phyloP scores from a whole-genome alignment of 2,113 vertebrate species.

The Tretioscincus oriximinensis region DNA sequence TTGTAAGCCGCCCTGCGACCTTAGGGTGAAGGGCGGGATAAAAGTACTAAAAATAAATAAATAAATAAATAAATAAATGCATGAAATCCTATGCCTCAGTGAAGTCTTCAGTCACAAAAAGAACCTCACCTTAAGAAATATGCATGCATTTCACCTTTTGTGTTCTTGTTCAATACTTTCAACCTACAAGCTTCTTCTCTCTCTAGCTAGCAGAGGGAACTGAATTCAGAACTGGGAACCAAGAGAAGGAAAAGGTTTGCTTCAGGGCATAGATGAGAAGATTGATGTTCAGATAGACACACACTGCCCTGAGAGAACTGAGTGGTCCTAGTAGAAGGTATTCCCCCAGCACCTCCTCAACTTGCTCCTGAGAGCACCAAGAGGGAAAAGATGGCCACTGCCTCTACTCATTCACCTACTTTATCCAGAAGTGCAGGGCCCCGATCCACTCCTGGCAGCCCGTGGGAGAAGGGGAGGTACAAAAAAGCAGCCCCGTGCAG shows the following conservation, averaged over 20 bases:
- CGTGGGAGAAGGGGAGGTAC: neutral
- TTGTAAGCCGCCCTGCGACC: too few relatives aligned
- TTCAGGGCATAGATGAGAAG: neutral
- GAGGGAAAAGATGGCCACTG: neutral
- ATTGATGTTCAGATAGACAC: neutral
- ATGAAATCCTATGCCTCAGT: neutral
- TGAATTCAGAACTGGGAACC: neutral
- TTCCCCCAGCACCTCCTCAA: neutral
- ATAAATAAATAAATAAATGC: too few relatives aligned
- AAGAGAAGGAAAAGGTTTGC: neutral
- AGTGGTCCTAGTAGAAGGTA: neutral
- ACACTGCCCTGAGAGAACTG: neutral
- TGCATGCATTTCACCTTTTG: neutral
- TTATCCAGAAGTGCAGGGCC: neutral
- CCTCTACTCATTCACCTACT: neutral
- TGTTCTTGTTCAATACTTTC: neutral
- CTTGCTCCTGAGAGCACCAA: neutral
- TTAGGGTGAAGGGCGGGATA: too few relatives aligned
- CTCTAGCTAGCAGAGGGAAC: neutral
- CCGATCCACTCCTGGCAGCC: neutral
- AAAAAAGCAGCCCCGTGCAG: neutral
- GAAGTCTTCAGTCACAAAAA: neutral
- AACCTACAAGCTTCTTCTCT: neutral
- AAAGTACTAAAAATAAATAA: too few relatives aligned
- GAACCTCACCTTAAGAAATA: neutral